phyloP scores from a whole-genome alignment of 1,140 invertebrate species.

The Penaeus vannamei region DNA sequence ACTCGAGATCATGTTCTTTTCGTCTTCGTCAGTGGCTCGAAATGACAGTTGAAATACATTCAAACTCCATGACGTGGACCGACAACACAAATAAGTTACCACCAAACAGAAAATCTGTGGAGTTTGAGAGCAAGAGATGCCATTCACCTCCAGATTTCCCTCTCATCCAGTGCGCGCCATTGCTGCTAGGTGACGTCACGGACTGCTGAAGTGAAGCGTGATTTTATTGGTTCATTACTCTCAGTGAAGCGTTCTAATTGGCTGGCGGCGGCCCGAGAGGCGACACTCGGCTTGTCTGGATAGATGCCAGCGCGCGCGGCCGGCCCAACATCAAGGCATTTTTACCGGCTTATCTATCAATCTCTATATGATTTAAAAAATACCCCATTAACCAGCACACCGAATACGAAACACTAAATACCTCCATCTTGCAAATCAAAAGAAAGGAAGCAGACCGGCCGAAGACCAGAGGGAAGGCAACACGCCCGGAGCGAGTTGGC shows the following conservation, averaged over 20 bases:
- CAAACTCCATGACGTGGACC: slow-evolving; percentile 54
- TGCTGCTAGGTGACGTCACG: slow-evolving; percentile 65
- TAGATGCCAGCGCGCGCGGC: slow-evolving; percentile 97
- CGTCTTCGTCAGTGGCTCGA: not conserved
- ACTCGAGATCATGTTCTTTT: not conserved
- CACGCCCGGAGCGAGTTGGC: slow-evolving; percentile 22
- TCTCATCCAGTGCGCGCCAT: slow-evolving; percentile 63
- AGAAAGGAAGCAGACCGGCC: not conserved
- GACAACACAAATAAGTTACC: slow-evolving; percentile 61
- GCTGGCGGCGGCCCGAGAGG: slow-evolving; percentile 69
- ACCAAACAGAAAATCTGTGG: slow-evolving; percentile 48
- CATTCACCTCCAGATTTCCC: slow-evolving; percentile 30
- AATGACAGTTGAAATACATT: slow-evolving; percentile 60
- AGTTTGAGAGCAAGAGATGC: slow-evolving; percentile 22
- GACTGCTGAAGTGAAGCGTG: slow-evolving; percentile 59
- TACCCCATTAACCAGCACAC: too few species aligned
- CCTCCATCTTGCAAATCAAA: not conserved
- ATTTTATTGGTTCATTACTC: slow-evolving; percentile 67
- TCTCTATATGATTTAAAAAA: not conserved
- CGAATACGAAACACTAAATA: too few species aligned
- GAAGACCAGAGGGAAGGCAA: slow-evolving; percentile 14
- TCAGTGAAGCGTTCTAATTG: slow-evolving; percentile 64
- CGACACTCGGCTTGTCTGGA: slow-evolving; percentile 68
- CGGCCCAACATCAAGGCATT: slow-evolving; percentile 91
- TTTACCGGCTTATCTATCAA: not conserved